Conservation (phyloP, 1,140 invertebrate genomes). For the Cydia fagiglandana region DNA sequence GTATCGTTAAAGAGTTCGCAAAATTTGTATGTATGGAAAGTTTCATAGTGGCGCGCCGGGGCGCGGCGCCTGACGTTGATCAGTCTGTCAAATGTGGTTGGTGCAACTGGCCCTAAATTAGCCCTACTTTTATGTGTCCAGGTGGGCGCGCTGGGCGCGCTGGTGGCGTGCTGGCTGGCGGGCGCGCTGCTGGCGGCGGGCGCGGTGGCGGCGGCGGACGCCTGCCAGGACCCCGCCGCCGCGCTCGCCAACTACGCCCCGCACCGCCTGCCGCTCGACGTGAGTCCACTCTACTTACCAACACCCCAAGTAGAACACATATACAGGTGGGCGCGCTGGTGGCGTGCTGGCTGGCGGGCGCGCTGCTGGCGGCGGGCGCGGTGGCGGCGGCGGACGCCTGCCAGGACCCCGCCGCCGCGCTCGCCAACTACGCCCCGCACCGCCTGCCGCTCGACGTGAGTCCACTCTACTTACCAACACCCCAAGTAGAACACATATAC, state of each 20-base stretch:
- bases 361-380: slow-evolving; percentile 88
- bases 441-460: slow-evolving; percentile 81
- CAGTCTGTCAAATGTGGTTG: too few species aligned
- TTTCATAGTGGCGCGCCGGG: too few species aligned
- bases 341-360: slow-evolving; percentile 92
- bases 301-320: too few species aligned
- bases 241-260: slow-evolving; percentile 89
- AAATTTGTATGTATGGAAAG: too few species aligned
- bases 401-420: slow-evolving; percentile 88
- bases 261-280: slow-evolving; percentile 82
- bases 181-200: slow-evolving; percentile 90
- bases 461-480: too few species aligned
- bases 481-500: too few species aligned
- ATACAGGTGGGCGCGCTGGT: slow-evolving; percentile 93
- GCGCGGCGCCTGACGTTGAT: too few species aligned
- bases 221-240: slow-evolving; percentile 88
- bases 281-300: slow-evolving; percentile 44
- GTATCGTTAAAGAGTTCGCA: too few species aligned
- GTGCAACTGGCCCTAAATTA: too few species aligned
- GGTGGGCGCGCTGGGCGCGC: slow-evolving; percentile 91
- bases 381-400: slow-evolving; percentile 89
- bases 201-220: slow-evolving; percentile 88
- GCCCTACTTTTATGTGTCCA: slow-evolving; percentile 68
- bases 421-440: slow-evolving; percentile 88
- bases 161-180: slow-evolving; percentile 94